phyloP scores from a whole-genome alignment of 2,888 invertebrate genomes.

The Teinopalpus imperialis region DNA sequence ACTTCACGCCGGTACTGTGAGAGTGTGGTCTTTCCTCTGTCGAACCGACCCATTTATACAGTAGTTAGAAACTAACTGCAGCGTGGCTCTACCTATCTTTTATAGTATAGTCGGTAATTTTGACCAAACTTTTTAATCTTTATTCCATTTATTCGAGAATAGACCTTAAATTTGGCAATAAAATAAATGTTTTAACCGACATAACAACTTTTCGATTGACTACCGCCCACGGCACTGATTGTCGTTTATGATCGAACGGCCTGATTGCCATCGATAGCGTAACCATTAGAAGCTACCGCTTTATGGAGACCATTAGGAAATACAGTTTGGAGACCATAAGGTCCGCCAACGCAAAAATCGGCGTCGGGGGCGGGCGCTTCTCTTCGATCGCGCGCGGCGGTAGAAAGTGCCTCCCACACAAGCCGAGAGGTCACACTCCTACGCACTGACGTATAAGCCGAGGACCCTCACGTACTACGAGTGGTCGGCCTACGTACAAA shows the following conservation, averaged over 20 bases:
- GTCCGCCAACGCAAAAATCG: slow-evolving; percentile 33
- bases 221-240: slow-evolving; percentile 10
- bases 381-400: slow-evolving; percentile 27
- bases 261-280: slow-evolving; percentile 8
- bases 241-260: slow-evolving; percentile 3
- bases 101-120: no score
- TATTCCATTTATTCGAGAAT: no score
- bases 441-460: slow-evolving; percentile 46
- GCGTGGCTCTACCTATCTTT: no score
- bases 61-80: no score
- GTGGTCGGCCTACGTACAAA: background rate
- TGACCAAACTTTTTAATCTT: no score
- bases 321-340: slow-evolving; percentile 26
- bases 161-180: no score
- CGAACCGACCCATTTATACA: no score
- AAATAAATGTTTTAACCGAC: slow-evolving; percentile 2
- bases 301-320: slow-evolving; percentile 24
- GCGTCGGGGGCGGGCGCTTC: background rate
- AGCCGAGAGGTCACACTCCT: slow-evolving; percentile 70
- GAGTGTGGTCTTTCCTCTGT: no score
- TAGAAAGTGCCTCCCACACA: slow-evolving; percentile 68
- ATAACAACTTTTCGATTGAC: slow-evolving; percentile 6
- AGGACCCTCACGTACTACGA: background rate
- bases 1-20: no score
- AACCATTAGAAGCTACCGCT: slow-evolving; percentile 1